Base-by-base conservation (phyloP, 2,888 invertebrate species). In the Idaea straminata region DNA sequence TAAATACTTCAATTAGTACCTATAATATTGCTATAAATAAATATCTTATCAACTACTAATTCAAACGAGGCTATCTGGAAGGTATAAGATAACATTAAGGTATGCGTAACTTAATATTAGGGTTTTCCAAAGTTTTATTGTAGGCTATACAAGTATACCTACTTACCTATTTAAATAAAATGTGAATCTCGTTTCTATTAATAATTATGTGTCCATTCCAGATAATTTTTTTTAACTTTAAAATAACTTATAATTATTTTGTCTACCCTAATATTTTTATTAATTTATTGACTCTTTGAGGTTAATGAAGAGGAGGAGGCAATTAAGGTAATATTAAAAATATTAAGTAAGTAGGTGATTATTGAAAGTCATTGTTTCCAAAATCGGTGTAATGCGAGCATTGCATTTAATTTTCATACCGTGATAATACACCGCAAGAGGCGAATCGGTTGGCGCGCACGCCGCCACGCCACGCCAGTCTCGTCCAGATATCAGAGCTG, bases 401-500 rank as follows among this genome's bases (percentile, higher is more conserved):
- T 63, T 67, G 65, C 70, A 77, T 71, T 77, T 71, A 72, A 63
- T 76, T 71, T 69, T 70, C 67, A 73, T 66, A 72, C 66, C 69
- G 35, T 61, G 67, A 67, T 66, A 68, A 70, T 61, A 36, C 58
- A 66, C 61, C 63, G 68, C 68, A 67, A 69, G 67, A 67, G 66
- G 69, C 67, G 67, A 67, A 72, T 72, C 76, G 73, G 74, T 72
- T 74, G 71, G 88, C 84, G 85, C 82, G 83, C 80, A 79, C 78
- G 77, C 77, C 73, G 82, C 78, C 85, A 74, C 82, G 25, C 25
- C 25, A 3, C 25, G 25, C 77, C 86, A 89, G 90, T 89, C 78
- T 85, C 74, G 82, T 79, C 81, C 73, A 73, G 83, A 79, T 80
- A 80, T 77, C 82, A 75, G 80, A 68, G 73, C 77, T 73, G 87